phyloP scores from a whole-genome alignment of 2,797 vertebrate species.

The Acropternis orthonyx region DNA sequence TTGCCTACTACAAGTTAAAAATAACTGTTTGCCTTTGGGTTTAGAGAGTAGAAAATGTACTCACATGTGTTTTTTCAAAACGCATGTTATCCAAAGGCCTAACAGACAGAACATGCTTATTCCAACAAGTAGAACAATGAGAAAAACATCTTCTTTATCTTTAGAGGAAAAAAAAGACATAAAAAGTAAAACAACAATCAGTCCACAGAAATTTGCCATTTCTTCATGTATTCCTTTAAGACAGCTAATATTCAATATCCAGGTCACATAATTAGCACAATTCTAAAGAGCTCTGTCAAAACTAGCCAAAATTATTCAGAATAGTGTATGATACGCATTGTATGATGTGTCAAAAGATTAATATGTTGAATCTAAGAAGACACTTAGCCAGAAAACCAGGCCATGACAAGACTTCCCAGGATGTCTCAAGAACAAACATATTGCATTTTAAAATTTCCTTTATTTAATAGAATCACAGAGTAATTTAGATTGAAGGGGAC shows the following conservation, averaged over 20 bases:
- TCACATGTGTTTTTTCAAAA: slow-evolving; percentile 67
- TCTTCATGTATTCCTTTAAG: not conserved
- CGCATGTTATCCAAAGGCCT: slow-evolving; percentile 43
- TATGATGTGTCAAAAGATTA: fast-evolving
- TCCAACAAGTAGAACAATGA: slow-evolving; percentile 44
- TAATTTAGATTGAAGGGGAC: not conserved
- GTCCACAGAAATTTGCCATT: not conserved
- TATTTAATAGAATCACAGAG: not conserved
- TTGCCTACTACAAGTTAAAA: not conserved
- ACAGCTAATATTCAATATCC: not conserved
- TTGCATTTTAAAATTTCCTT: not conserved
- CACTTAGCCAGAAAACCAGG: not conserved
- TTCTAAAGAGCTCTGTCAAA: not conserved
- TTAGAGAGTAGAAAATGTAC: slow-evolving; percentile 11
- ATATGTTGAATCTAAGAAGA: not conserved
- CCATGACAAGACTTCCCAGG: not conserved
- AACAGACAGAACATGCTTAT: slow-evolving; percentile 66
- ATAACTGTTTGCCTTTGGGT: not conserved
- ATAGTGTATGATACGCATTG: not conserved
- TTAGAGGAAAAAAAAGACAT: not conserved
- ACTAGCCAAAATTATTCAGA: not conserved
- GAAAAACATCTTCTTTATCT: slow-evolving; percentile 66
- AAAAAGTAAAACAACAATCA: not conserved
- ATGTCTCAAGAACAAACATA: not conserved
- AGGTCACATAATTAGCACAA: not conserved